Conservation (phyloP, 2,888 invertebrate species). For the Cantharis flavilabris region DNA sequence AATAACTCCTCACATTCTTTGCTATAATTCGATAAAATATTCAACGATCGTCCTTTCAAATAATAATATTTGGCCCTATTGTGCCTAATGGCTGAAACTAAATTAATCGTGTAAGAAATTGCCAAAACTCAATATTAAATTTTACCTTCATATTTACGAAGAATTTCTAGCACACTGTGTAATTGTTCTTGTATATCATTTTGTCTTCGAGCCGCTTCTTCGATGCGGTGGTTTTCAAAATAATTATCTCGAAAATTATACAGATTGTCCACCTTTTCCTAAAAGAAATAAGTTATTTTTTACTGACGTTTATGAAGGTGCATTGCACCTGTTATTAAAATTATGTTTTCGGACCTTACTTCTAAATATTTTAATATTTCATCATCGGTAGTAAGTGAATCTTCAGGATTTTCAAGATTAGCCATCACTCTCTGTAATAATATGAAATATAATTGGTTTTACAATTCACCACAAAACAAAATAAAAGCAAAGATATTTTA, state of each 20-base stretch:
- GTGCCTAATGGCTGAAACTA: conserved; percentile 53
- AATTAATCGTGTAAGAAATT: conserved; percentile 8
- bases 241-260: conserved; percentile 77
- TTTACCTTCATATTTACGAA: conserved; percentile 70
- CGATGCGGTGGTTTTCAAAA: conserved; percentile 74
- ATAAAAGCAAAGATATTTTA: background rate
- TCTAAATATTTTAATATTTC: conserved; percentile 41
- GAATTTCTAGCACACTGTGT: conserved; percentile 62
- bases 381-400: conserved; percentile 30
- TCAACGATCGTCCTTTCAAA: conserved; percentile 75
- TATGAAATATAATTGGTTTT: background rate
- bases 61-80: conserved; percentile 67
- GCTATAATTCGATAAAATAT: conserved; percentile 70
- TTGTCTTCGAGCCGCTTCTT: conserved; percentile 69
- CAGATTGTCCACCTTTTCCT: conserved; percentile 70
- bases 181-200: conserved; percentile 68
- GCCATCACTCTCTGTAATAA: background rate
- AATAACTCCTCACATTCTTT: conserved; percentile 74
- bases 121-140: background rate
- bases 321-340: conserved; percentile 38
- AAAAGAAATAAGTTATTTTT: conserved; percentile 42
- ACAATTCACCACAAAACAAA: background rate
- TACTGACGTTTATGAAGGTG: conserved; percentile 5
- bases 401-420: background rate
- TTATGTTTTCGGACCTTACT: conserved; percentile 38